phyloP scores from a whole-genome alignment of 1,140 invertebrate genomes.

The Ectropis grisescens region DNA sequence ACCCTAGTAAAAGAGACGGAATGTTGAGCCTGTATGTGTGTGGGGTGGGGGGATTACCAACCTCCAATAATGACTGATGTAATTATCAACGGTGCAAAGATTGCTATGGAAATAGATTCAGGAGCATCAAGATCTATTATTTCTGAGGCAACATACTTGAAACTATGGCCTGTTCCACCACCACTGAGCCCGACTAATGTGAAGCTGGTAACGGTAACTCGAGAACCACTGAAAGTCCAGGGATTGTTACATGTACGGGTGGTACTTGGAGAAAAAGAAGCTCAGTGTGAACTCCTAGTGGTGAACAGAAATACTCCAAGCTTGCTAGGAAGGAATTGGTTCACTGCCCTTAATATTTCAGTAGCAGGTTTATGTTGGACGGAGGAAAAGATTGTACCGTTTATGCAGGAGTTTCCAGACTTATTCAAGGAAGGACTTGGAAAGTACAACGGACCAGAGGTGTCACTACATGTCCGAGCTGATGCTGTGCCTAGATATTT shows the following conservation, averaged over 20 bases:
- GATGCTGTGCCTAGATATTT: constrained; percentile 10
- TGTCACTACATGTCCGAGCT: constrained; percentile 9
- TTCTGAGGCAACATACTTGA: constrained; percentile 10
- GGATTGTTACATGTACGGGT: constrained; percentile 8
- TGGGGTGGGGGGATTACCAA: constrained; percentile 2
- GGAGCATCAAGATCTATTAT: constrained; percentile 14
- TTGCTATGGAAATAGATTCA: constrained; percentile 13
- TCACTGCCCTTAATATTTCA: constrained; percentile 5
- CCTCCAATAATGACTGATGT: constrained; percentile 9
- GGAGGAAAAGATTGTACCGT: constrained; percentile 1
- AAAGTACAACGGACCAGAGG: constrained; percentile 14
- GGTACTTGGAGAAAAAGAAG: constrained; percentile 7
- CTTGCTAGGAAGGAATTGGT: constrained; percentile 15
- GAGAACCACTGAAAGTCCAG: constrained; percentile 9
- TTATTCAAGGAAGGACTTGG: constrained; percentile 10
- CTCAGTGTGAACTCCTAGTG: constrained; percentile 12
- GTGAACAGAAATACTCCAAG: constrained; percentile 9
- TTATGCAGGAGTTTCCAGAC: constrained; percentile 7
- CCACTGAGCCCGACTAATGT: constrained; percentile 5
- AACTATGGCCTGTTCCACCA: constrained; percentile 6
- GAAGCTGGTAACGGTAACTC: constrained; percentile 14
- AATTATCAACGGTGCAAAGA: constrained; percentile 3
- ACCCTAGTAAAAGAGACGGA: neutral
- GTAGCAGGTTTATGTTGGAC: constrained; percentile 10
- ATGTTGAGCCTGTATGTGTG: constrained; percentile 15